Base-by-base conservation (phyloP, 2,113 vertebrate species). In the Isichthys henryi region DNA sequence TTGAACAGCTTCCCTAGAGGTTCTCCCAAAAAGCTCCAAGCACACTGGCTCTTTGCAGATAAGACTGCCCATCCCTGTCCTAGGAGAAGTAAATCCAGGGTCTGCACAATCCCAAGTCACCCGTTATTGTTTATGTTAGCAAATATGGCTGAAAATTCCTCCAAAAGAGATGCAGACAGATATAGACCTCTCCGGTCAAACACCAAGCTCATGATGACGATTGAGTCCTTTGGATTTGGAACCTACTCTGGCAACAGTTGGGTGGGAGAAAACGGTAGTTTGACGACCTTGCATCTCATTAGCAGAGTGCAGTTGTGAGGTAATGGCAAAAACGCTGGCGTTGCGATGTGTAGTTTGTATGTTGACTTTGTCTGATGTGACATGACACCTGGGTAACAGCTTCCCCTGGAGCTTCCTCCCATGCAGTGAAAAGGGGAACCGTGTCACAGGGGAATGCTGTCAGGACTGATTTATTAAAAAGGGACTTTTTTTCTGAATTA, bases 401-500 rank as follows among this genome's bases (percentile, higher is more conserved):
- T 27, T n/a, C 23, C 2, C 23, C 0, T 19, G 52, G 4, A 53
- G 52, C 17, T 19, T 56, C 53, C 17, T 21, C 21, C 5, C 53
- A 62, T 27, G n/a, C 9, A 11, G 9, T 66, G 58, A 27, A 27
- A 35, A 31, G 70, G 70, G 70, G 70, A 77, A 6, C 31, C 15
- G 0, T 7, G 10, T 80, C 35, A 80, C 5, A 5, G 17, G 74
- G 31, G 15, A 43, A 19, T 80, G 35, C n/a, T 13, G 10, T 31
- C 62, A 31, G 27, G 27, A 27, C 23, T 27, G 3, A 77, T 35
- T 77, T 39, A 77, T 43, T 77, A 39, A 80, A 80, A 80, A 80
- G 74, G 74, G 74, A 43, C 74, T 80, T 80, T 70, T 58, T 70
- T 56, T 66, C 62, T 70, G 62, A 70, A 80, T 80, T 35, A 80